Evolutionary conservation across 2,113 vertebrate genomes (phyloP).

Genomic region (Dasypus novemcinctus): DNA sequence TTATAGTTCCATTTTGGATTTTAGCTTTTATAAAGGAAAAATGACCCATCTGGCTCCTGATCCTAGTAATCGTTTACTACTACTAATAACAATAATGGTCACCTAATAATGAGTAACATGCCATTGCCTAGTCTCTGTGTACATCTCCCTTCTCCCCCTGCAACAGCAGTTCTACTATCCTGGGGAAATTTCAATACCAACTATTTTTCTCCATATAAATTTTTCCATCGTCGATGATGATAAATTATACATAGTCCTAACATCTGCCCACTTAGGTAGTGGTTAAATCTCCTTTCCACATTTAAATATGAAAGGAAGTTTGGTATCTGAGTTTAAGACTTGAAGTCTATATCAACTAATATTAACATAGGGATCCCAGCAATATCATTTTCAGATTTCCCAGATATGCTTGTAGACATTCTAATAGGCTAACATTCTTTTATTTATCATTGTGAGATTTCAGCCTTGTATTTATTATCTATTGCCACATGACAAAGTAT

Average conservation of each 20-base stretch:
- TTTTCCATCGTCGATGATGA: neutral
- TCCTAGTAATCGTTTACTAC: too few relatives aligned
- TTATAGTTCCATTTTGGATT: neutral
- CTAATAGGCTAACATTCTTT: neutral
- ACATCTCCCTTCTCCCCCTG: neutral
- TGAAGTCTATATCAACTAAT: neutral
- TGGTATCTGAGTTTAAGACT: neutral
- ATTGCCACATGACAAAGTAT: neutral
- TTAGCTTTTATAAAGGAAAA: constrained; percentile 22
- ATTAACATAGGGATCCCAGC: neutral
- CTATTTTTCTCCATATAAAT: neutral
- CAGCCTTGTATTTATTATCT: neutral
- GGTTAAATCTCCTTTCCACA: neutral
- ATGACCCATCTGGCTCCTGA: neutral
- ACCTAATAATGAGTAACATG: neutral
- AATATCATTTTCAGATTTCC: neutral
- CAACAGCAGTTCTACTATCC: neutral
- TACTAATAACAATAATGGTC: too few relatives aligned
- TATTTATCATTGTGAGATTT: neutral
- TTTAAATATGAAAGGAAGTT: neutral
- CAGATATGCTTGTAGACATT: neutral
- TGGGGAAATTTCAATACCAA: neutral
- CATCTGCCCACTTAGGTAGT: neutral
- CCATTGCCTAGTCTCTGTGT: neutral
- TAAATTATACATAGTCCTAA: neutral